Base-by-base conservation (phyloP, 2,797 vertebrate species). In the Gambelia wislizenii region DNA sequence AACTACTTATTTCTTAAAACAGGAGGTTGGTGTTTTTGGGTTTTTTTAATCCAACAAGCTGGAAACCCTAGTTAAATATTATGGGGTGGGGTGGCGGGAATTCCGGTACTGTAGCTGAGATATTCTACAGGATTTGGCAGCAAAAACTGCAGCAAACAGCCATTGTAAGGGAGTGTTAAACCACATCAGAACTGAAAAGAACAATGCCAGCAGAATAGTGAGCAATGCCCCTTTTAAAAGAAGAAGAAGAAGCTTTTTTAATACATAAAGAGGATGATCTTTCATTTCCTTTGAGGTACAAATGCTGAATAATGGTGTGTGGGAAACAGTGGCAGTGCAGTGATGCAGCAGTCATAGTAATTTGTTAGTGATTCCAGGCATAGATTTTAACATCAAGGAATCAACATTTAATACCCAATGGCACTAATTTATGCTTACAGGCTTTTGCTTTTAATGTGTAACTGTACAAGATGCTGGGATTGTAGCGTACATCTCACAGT, bases 161-260 rank as follows among this genome's bases (percentile, higher is more conserved):
- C 86, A 1, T 92, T 88, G 0, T 87, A 91, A 95, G 61, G 91
- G 90, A 90, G 84, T 92, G 82, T 87, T 92, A 88, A 94, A 90
- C 82, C 91, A 92, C 91, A 84, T 90, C 85, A 87, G 91, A 93
- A 92, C 70, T 79, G 78, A 91, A 91, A 90, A 91, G 86, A 95
- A 92, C 91, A 89, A 95, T 96, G 94, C 94, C 64, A 52, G 5
- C 39, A 91, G 80, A 87, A 94, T 4, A 91, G 93, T 95, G 92
- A 96, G 93, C 87, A 91, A 33, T 93, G 89, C 83, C 72, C 67
- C 39, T 91, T 95, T 95, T 94, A 92, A 81, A 54, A 54, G 14
- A 49, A 52, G 13, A 75, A 75, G 91, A 76, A 30, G 74, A 72
- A 2, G 92, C 70, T 95, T 52, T n/a, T 12, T 91, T 69, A 83